Evolutionary conservation across 2,797 vertebrate species (phyloP).

Genomic region (Tokudaia muenninki): DNA sequence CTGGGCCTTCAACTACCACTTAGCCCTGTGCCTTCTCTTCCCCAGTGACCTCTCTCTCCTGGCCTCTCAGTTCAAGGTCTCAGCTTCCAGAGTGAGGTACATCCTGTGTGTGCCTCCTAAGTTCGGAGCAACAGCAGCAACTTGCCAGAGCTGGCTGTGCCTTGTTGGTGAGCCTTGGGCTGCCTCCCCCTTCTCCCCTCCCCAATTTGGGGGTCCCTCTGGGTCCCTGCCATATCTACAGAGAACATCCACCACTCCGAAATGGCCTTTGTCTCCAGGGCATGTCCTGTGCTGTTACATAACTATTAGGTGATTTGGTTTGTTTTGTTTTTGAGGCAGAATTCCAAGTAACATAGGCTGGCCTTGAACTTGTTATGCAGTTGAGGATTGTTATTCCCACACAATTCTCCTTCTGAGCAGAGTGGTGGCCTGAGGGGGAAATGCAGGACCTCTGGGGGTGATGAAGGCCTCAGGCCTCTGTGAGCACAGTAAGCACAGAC

Average conservation of each 20-base stretch:
- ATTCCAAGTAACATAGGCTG: neutral
- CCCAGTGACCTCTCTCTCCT: neutral
- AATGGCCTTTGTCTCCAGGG: neutral
- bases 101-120: neutral
- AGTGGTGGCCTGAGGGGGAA: no score
- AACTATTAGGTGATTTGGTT: neutral
- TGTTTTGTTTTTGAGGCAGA: neutral
- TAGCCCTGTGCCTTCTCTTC: neutral
- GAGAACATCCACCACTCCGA: neutral
- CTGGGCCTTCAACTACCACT: neutral
- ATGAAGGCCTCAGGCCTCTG: no score
- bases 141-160: neutral
- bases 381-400: neutral
- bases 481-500: no score
- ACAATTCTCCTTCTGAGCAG: no score
- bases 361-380: neutral
- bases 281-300: neutral
- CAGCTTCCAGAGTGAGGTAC: neutral
- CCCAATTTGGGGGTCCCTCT: no score
- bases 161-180: fast-evolving
- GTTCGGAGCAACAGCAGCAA: neutral
- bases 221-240: neutral
- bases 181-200: no score
- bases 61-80: neutral
- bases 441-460: no score